Percentiles rank a stretch among this genome's conserved stretches.
phyloP scores from a whole-genome alignment of 2,888 invertebrate species.

The Drosophila peninsularis region DNA sequence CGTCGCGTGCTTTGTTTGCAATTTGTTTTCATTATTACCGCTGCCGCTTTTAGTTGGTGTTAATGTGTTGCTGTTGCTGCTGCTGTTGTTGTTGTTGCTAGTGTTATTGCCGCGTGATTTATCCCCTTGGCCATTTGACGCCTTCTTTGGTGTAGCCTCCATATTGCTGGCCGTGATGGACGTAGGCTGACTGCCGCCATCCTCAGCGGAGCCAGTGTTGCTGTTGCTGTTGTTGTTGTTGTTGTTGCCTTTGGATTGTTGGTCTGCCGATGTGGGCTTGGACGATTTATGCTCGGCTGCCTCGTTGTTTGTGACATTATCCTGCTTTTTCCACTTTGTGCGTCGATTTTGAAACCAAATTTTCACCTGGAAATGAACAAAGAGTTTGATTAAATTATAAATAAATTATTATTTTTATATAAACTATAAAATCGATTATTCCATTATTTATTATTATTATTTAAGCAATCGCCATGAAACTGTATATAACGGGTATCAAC shows the following conservation, averaged over 20 bases:
- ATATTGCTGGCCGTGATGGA: conserved; percentile 26
- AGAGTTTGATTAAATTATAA: too few relatives aligned
- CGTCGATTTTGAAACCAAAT: conserved; percentile 85
- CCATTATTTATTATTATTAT: too few relatives aligned
- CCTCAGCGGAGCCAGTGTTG: conserved; percentile 30
- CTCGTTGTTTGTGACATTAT: conserved; percentile 95
- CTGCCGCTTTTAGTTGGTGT: conserved; percentile 38
- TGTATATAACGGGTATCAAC: too few relatives aligned
- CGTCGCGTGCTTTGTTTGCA: conserved; percentile 79
- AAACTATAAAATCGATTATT: too few relatives aligned
- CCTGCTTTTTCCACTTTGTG: conserved; percentile 92
- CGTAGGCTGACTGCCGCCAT: conserved; percentile 34
- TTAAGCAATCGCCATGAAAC: too few relatives aligned
- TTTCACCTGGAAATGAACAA: conserved; percentile 78
- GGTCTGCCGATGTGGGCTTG: conserved; percentile 38
- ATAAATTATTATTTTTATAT: too few relatives aligned
- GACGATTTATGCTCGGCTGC: conserved; percentile 87
- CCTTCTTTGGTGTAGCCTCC: conserved; percentile 49
- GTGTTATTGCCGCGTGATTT: conserved; percentile 52
- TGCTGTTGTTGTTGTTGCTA: conserved; percentile 35
- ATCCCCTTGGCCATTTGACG: conserved; percentile 49
- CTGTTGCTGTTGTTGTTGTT: conserved; percentile 31
- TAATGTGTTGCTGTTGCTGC: conserved; percentile 15
- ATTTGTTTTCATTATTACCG: conserved; percentile 65
- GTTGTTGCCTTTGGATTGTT: conserved; percentile 19